These are phyloP conservation scores for Cirrhinus molitorella DNA, from an alignment of 2,797 vertebrate species.

Conservation along the genomic window DNA sequence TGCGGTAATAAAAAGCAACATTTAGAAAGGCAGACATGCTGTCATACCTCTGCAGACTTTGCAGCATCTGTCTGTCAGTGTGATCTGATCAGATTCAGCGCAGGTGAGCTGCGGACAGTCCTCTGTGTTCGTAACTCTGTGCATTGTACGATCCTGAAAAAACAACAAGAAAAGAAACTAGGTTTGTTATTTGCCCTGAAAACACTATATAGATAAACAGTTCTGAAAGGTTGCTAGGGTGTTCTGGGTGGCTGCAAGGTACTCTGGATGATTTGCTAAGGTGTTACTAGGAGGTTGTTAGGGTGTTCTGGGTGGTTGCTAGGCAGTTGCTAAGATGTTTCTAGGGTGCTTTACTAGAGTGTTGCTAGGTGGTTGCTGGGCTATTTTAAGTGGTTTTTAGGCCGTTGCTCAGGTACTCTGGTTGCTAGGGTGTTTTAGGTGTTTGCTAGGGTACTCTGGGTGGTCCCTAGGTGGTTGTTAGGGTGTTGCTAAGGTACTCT, in stretches of 20 bases:
- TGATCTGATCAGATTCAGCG: constrained; percentile 83
- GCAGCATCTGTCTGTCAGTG: constrained; percentile 85
- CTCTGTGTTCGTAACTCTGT: constrained; percentile 69
- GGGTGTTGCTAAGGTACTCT: too few relatives aligned
- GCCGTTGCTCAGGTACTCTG: too few relatives aligned
- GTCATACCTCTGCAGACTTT: constrained; percentile 85
- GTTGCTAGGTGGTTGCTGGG: too few relatives aligned
- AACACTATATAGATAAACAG: neutral
- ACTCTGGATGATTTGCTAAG: too few relatives aligned
- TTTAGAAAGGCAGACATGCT: neutral
- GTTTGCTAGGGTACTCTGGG: too few relatives aligned
- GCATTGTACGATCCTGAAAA: constrained; percentile 84
- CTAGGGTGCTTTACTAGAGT: too few relatives aligned
- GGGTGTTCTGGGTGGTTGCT: too few relatives aligned
- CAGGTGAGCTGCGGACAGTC: constrained; percentile 80
- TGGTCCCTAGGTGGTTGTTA: too few relatives aligned
- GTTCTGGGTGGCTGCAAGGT: too few relatives aligned
- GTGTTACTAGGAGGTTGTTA: neutral
- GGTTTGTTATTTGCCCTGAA: neutral
- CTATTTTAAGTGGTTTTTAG: too few relatives aligned
- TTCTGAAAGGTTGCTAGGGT: neutral
- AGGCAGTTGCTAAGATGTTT: too few relatives aligned
- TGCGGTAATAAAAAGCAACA: neutral
- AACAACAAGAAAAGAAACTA: neutral
- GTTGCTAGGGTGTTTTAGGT: too few relatives aligned